Evolutionary conservation across 2,888 invertebrate species (phyloP).

Genomic region (Dryobotodes eremita): DNA sequence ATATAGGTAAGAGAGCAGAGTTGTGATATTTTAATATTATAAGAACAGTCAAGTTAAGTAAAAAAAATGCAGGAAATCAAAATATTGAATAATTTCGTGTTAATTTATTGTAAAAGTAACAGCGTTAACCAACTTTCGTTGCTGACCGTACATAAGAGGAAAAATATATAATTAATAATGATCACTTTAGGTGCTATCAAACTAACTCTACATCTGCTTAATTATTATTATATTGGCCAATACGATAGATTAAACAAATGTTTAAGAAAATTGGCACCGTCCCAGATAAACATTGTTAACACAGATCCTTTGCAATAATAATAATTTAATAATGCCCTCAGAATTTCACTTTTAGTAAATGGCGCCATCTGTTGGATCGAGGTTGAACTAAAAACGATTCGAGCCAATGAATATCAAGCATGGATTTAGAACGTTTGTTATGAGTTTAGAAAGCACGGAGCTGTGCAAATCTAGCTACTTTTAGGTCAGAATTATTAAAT

Average conservation of each 20-base stretch:
- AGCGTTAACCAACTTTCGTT: background rate
- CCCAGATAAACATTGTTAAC: background rate
- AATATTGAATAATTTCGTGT: background rate
- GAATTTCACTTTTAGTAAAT: background rate
- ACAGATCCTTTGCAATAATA: constrained; percentile 29
- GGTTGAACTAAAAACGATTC: constrained; percentile 23
- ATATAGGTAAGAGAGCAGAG: background rate
- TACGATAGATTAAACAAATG: background rate
- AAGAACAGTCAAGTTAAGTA: background rate
- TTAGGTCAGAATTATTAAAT: background rate
- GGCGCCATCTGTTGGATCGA: constrained; percentile 47
- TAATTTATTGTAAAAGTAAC: background rate
- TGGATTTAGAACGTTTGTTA: too few relatives aligned
- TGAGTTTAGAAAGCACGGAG: background rate
- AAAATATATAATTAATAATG: background rate
- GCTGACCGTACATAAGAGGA: background rate
- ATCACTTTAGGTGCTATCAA: background rate
- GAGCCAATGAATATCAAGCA: background rate
- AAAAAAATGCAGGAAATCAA: background rate
- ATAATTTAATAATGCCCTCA: constrained; percentile 17
- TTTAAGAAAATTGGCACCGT: background rate
- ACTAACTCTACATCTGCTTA: background rate
- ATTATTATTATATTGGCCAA: background rate
- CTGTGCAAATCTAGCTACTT: background rate
- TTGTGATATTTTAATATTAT: background rate